Conservation (phyloP, 2,113 vertebrate species). For the Ammodytes marinus region DNA sequence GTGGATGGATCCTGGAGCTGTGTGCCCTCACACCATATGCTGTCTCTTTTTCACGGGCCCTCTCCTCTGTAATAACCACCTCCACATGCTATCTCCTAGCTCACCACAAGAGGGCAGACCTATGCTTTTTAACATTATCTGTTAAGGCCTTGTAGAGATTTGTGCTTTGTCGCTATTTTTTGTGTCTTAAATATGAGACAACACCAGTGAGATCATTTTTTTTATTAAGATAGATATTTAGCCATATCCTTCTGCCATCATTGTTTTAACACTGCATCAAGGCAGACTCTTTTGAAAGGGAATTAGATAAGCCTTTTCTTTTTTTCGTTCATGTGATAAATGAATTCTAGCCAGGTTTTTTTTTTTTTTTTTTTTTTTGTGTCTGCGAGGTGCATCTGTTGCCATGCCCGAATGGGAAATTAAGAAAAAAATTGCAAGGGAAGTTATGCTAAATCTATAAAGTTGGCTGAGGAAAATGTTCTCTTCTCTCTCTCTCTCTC, state of each 20-base stretch:
- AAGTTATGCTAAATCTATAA: slow-evolving; percentile 85
- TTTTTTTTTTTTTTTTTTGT: slow-evolving; percentile 41
- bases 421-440: slow-evolving; percentile 81
- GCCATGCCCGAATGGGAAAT: slow-evolving; percentile 82
- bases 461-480: slow-evolving; percentile 79
- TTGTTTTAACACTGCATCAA: neutral
- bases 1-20: slow-evolving; percentile 85
- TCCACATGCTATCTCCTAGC: slow-evolving; percentile 47
- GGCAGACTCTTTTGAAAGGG: slow-evolving; percentile 35
- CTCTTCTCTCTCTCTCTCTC: no score
- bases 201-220: slow-evolving; percentile 4
- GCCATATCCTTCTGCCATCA: neutral
- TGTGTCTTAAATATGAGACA: neutral
- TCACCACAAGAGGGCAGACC: slow-evolving; percentile 75
- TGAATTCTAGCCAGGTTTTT: slow-evolving; percentile 67
- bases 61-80: slow-evolving; percentile 41
- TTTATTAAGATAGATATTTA: neutral
- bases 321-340: slow-evolving; percentile 69
- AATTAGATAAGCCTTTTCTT: slow-evolving; percentile 24
- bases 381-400: slow-evolving; percentile 79
- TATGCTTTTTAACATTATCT: neutral
- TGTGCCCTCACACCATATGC: slow-evolving; percentile 84
- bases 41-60: slow-evolving; percentile 74
- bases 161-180: neutral
- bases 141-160: neutral